These are phyloP conservation scores for Subanguina moxae DNA, from an alignment of 1,140 invertebrate species.

Conservation along the genomic window DNA sequence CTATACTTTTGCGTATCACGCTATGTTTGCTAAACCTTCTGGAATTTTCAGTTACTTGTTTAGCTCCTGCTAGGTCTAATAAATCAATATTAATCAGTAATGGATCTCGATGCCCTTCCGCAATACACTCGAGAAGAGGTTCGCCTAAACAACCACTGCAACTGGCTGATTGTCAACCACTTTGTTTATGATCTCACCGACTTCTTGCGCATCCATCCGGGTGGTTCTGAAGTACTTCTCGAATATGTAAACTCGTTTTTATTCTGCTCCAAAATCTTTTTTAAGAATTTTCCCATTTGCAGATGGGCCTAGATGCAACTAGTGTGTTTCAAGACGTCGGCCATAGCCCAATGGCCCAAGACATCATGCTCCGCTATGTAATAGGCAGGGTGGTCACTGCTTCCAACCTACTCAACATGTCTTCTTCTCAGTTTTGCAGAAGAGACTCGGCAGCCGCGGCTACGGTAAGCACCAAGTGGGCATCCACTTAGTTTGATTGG, in stretches of 20 bases:
- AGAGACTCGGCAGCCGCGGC: neutral
- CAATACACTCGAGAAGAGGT: constrained; percentile 25
- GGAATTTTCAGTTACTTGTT: too few species aligned
- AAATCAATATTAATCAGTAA: neutral
- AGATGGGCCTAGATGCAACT: constrained; percentile 35
- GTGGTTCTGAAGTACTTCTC: constrained; percentile 34
- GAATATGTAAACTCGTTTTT: constrained; percentile 35
- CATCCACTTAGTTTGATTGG: too few species aligned
- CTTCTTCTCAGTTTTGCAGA: constrained; percentile 3
- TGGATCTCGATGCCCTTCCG: constrained; percentile 15
- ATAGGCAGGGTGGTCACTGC: constrained; percentile 23
- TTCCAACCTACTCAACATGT: neutral
- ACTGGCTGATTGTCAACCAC: constrained; percentile 35
- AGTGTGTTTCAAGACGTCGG: constrained; percentile 36
- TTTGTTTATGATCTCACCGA: constrained; percentile 44
- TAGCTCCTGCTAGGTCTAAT: too few species aligned
- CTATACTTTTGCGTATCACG: too few species aligned
- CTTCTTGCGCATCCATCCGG: constrained; percentile 33
- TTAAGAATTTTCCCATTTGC: constrained; percentile 28
- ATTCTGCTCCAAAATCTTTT: neutral
- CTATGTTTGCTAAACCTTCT: too few species aligned
- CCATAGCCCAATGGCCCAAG: constrained; percentile 21
- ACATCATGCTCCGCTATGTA: constrained; percentile 35
- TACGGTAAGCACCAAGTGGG: neutral
- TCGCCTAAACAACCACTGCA: constrained; percentile 15